Percentiles rank a stretch among this genome's conserved stretches.
These are phyloP conservation scores for Platichthys flesus DNA, from an alignment of 2,113 vertebrate genomes.

Conservation along the genomic window DNA sequence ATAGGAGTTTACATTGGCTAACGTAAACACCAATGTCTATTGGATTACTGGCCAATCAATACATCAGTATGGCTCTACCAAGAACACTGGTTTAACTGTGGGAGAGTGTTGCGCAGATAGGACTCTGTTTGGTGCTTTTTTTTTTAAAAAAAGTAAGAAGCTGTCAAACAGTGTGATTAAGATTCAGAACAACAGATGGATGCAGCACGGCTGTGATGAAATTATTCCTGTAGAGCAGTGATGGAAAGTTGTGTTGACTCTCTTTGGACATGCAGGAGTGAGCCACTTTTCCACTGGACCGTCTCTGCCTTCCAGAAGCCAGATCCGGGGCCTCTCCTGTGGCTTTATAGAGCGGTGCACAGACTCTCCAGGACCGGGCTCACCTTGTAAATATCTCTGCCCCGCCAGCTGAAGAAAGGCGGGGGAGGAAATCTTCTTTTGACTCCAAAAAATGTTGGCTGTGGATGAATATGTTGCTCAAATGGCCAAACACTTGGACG, in stretches of 20 bases:
- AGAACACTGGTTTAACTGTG: not conserved
- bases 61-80: not conserved
- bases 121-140: too few species aligned
- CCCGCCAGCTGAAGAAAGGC: slow-evolving; percentile 22
- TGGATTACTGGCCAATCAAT: too few species aligned
- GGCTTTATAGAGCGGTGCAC: slow-evolving; percentile 51
- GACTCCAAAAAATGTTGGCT: slow-evolving; percentile 24
- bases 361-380: slow-evolving; percentile 32
- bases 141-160: not conserved
- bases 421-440: slow-evolving; percentile 20
- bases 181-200: slow-evolving; percentile 25
- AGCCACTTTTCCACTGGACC: slow-evolving; percentile 58
- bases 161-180: slow-evolving; percentile 1
- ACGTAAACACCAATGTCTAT: not conserved
- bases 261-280: slow-evolving; percentile 13
- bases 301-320: slow-evolving; percentile 30
- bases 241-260: slow-evolving; percentile 60
- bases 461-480: slow-evolving; percentile 12
- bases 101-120: too few species aligned
- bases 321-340: slow-evolving; percentile 41
- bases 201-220: slow-evolving; percentile 13
- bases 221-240: slow-evolving; percentile 26
- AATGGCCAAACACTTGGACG: slow-evolving; percentile 34
- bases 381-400: slow-evolving; percentile 72
- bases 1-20: not conserved